Evolutionary conservation across 2,888 invertebrate genomes (phyloP).

Genomic region (Torymus tubicola): DNA sequence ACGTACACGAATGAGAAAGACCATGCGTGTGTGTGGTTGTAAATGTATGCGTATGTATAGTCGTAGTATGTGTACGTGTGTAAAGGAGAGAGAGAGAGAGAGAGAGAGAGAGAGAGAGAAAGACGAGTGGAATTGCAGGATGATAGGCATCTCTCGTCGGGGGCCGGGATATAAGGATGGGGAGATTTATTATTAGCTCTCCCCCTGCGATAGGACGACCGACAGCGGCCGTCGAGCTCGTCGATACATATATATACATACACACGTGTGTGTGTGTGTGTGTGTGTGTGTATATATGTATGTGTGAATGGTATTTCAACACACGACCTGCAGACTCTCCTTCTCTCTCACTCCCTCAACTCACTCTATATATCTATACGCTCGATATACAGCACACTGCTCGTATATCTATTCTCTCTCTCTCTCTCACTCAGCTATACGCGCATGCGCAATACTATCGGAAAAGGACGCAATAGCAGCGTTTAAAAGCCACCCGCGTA

Average conservation of each 20-base stretch:
- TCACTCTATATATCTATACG: no score
- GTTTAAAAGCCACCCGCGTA: slow-evolving; percentile 52
- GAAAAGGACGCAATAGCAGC: slow-evolving; percentile 29
- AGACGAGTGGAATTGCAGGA: neutral
- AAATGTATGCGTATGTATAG: no score
- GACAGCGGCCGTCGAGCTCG: neutral
- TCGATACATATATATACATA: neutral
- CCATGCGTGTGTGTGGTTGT: no score
- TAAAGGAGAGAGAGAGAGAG: neutral
- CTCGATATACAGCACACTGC: no score
- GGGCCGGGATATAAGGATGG: neutral
- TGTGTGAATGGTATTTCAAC: neutral
- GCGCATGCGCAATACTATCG: no score
- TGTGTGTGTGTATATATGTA: slow-evolving; percentile 8
- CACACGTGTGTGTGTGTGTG: neutral
- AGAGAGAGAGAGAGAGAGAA: slow-evolving; percentile 7
- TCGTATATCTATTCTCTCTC: no score
- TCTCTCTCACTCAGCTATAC: no score
- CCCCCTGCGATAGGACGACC: slow-evolving; percentile 41
- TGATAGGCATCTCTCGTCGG: no score
- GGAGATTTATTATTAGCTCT: slow-evolving; percentile 54
- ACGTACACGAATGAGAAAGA: no score
- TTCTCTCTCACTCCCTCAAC: no score
- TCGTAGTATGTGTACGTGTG: no score
- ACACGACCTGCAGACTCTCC: no score